Evolutionary conservation across 2,888 invertebrate genomes (phyloP).

Genomic region (Cerastoderma edule): DNA sequence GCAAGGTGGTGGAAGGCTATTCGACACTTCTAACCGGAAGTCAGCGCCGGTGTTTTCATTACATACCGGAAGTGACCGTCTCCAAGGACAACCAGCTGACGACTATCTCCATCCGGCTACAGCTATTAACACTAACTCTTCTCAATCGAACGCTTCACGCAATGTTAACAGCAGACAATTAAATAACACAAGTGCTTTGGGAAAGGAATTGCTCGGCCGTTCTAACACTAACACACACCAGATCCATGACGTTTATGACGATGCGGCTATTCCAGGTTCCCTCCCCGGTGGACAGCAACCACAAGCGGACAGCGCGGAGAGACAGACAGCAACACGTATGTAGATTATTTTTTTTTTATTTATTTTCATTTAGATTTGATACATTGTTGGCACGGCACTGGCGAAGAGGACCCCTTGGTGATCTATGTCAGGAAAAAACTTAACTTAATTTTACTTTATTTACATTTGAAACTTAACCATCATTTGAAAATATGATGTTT

Average conservation of each 20-base stretch:
- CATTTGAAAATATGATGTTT: too few relatives aligned
- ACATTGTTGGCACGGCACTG: too few relatives aligned
- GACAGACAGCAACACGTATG: not conserved
- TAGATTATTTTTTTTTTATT: too few relatives aligned
- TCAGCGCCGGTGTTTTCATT: not conserved
- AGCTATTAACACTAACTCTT: not conserved
- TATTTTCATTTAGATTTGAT: too few relatives aligned
- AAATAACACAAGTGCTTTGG: constrained; percentile 8
- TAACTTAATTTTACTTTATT: too few relatives aligned
- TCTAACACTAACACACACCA: constrained; percentile 11
- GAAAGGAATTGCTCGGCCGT: not conserved
- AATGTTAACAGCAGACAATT: too few relatives aligned
- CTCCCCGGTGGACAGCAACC: not conserved
- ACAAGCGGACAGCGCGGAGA: not conserved
- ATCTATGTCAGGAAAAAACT: too few relatives aligned
- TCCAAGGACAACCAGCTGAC: too few relatives aligned
- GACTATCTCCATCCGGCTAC: constrained; percentile 11
- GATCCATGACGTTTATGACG: constrained; percentile 34
- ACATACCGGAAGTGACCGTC: not conserved
- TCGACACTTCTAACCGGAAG: not conserved
- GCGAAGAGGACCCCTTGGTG: too few relatives aligned
- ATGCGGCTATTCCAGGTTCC: constrained; percentile 32
- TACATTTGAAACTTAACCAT: too few relatives aligned
- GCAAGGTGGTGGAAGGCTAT: not conserved
- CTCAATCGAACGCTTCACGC: not conserved